These are phyloP conservation scores for Alviniconcha marisindica DNA, from an alignment of 1,140 invertebrate genomes.

Conservation along the genomic window DNA sequence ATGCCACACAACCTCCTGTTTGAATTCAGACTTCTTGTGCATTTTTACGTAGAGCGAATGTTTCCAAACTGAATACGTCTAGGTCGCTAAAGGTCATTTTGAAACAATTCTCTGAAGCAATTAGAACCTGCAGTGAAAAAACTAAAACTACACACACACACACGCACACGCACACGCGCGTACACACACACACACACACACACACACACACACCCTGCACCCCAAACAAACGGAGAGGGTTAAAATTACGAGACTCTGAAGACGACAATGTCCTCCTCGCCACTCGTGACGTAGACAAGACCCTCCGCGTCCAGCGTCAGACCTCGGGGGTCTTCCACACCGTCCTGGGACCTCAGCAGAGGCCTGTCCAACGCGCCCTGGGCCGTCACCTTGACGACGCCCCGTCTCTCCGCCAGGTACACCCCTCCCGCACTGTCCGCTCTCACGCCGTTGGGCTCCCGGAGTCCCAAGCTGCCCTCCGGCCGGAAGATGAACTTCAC, in stretches of 20 bases:
- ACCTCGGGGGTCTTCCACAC: slow-evolving; percentile 39
- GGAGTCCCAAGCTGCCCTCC: slow-evolving; percentile 7
- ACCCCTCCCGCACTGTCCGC: slow-evolving; percentile 14
- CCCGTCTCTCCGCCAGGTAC: slow-evolving; percentile 38
- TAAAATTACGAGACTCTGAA: slow-evolving; percentile 10
- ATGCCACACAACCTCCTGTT: too few relatives aligned
- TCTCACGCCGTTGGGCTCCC: slow-evolving; percentile 38
- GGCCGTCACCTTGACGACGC: slow-evolving; percentile 14
- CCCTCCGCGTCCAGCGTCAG: slow-evolving; percentile 34
- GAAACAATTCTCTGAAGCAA: not conserved
- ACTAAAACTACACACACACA: not conserved
- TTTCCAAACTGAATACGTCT: too few relatives aligned
- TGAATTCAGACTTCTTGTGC: too few relatives aligned
- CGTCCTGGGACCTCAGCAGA: slow-evolving; percentile 21
- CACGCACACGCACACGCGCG: not conserved
- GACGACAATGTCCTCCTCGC: slow-evolving; percentile 27
- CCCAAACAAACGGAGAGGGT: not conserved
- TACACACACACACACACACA: not conserved
- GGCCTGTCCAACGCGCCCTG: slow-evolving; percentile 22
- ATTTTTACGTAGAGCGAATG: too few relatives aligned
- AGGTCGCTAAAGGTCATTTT: too few relatives aligned
- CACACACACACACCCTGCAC: not conserved
- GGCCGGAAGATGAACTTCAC: slow-evolving; percentile 30
- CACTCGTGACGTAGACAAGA: slow-evolving; percentile 36
- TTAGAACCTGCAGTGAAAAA: not conserved